Evolutionary conservation across 2,888 invertebrate species (phyloP).

Genomic region (Cataglyphis livida): DNA sequence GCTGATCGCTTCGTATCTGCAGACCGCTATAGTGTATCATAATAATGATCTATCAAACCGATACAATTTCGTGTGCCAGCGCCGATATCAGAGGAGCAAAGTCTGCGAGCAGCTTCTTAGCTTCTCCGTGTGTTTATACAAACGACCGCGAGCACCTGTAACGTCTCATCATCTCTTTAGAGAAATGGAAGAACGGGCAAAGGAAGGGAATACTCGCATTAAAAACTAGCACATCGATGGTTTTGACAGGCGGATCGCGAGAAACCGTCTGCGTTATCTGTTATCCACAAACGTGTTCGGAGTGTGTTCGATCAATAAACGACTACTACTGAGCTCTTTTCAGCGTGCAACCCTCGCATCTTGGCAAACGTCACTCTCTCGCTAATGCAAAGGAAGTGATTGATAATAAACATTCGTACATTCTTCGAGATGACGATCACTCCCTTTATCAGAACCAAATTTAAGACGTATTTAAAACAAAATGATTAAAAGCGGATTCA

Average conservation of each 20-base stretch:
- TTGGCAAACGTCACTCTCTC: constrained; percentile 46
- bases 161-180: constrained; percentile 34
- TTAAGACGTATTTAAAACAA: not conserved
- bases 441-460: not conserved
- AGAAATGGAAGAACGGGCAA: not conserved
- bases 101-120: constrained; percentile 20
- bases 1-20: constrained; percentile 7
- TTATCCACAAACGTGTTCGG: constrained; percentile 70
- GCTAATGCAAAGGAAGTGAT: constrained; percentile 46
- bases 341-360: constrained; percentile 64
- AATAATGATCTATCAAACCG: constrained; percentile 41
- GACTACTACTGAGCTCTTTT: constrained; percentile 71
- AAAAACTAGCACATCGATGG: constrained; percentile 31
- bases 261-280: constrained; percentile 71
- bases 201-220: not conserved
- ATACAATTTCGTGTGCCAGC: constrained; percentile 21
- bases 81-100: constrained; percentile 15
- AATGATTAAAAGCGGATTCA: not conserved
- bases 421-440: constrained; percentile 55
- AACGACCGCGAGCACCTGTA: constrained; percentile 33
- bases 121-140: constrained; percentile 6
- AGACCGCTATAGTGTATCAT: constrained; percentile 21
- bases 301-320: constrained; percentile 80
- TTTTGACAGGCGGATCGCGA: constrained; percentile 61
- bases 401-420: constrained; percentile 23